Base-by-base conservation (phyloP, 2,888 invertebrate species). In the Busseola fusca region DNA sequence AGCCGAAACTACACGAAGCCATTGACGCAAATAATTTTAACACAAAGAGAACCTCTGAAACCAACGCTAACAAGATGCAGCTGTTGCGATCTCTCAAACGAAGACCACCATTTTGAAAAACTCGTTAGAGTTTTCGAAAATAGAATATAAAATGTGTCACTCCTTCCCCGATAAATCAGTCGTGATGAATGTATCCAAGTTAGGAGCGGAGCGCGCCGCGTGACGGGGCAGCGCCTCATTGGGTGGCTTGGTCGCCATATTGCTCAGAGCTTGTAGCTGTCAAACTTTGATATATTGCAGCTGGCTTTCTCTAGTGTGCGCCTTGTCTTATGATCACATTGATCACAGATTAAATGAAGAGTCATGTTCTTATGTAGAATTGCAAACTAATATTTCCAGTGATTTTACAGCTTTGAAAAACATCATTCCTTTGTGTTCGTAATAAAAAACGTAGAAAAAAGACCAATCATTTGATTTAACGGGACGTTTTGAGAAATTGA, bases 71-170 rank as follows among this genome's bases (percentile, higher is more conserved):
- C 95, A 94, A 95, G 95, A 93, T 89, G 93, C 95, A 95, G 95
- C 95, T 95, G 95, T 93, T 91, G 89, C 88, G 85, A 90, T 91
- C 89, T 93, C 89, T 93, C 93, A 92, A 88, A 84, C 91, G 89
- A 89, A 90, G 86, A 90, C 91, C 94, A 90, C 91, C 94, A 93
- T 94, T 95, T 94, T 94, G 95, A 95, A 95, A 95, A 95, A 95
- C 91, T 92, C 91, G 89, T 90, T 91, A 90, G 87, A 88, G 92
- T 93, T 95, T 94, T 94, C 95, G 92, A 94, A 95, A 95, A 95
- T 95, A 95, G 95, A 95, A 93, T 93, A 95, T 94, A 94, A 94
- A 94, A 94, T 94, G 93, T 95, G 95, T 95, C 95, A 95, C 95
- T 94, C 95, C 93, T 95, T 93, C 93, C 89, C 86, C 90, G 90